A percentile compares a stretch with the other conserved stretches of the same genome.
These are phyloP conservation scores for Ramphastos sulfuratus DNA, from an alignment of 2,113 vertebrate genomes.

Conservation along the genomic window DNA sequence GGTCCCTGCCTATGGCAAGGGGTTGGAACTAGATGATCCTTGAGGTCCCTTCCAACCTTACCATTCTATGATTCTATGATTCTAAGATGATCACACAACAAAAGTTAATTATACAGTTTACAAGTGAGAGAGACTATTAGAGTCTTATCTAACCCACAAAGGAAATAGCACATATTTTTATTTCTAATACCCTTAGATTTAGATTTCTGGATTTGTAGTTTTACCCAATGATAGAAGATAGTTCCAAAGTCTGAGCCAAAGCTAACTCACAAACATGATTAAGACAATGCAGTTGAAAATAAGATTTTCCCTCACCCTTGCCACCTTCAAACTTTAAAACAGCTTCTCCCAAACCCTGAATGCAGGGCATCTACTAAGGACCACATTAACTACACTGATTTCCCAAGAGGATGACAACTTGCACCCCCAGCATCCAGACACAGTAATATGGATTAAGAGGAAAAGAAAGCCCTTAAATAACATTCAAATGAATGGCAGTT, in stretches of 20 bases:
- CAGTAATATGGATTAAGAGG: background rate
- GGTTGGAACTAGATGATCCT: too few species aligned
- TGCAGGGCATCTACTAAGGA: background rate
- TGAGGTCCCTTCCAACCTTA: too few species aligned
- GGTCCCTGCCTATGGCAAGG: too few species aligned
- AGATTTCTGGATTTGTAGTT: background rate
- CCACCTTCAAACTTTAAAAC: background rate
- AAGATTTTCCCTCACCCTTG: background rate
- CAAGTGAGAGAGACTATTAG: background rate
- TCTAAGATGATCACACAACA: background rate
- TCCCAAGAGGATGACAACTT: background rate
- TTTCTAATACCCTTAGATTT: background rate
- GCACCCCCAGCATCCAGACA: background rate
- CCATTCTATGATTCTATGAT: too few species aligned
- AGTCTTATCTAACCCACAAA: background rate
- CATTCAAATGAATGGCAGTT: background rate
- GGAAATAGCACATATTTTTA: background rate
- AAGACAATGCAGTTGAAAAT: background rate
- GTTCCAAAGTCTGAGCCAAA: background rate
- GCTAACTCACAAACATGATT: background rate
- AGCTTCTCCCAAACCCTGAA: background rate
- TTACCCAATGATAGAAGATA: background rate
- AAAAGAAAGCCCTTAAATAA: background rate
- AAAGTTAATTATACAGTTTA: background rate
- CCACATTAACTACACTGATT: background rate